These are phyloP conservation scores for Incurvaria masculella DNA, from an alignment of 2,888 invertebrate species.

Conservation along the genomic window DNA sequence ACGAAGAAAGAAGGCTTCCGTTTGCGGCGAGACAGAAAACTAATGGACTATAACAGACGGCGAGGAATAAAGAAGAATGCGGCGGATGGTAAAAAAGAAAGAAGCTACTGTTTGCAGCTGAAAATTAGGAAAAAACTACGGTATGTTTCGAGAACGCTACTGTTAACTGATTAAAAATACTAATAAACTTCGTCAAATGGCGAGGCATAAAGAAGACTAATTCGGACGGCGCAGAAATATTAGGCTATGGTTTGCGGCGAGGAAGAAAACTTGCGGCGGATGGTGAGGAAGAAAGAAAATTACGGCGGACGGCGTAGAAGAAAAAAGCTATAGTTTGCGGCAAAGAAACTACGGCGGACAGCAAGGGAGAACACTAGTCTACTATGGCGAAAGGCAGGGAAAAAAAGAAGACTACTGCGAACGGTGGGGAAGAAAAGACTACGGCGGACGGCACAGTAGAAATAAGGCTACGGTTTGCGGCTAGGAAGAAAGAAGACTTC, in stretches of 20 bases:
- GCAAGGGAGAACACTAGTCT: background rate
- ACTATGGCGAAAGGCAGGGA: background rate
- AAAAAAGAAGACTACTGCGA: background rate
- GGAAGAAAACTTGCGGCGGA: background rate
- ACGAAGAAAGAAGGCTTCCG: no score
- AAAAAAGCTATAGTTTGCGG: background rate
- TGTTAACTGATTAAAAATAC: no score
- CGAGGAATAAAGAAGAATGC: no score
- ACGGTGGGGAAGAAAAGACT: background rate
- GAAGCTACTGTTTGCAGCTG: no score
- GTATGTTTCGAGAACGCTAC: no score
- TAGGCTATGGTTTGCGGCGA: background rate
- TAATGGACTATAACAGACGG: no score
- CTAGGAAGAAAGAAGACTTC: background rate
- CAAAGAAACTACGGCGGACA: no score
- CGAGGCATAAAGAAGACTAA: background rate
- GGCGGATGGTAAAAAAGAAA: no score
- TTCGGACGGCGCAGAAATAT: background rate
- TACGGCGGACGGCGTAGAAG: background rate
- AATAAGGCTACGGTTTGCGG: background rate
- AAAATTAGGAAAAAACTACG: no score
- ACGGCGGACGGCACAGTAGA: background rate
- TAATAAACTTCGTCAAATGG: no score
- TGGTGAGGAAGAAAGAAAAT: background rate
- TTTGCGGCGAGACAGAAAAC: no score